Evolutionary conservation across 2,113 vertebrate genomes (phyloP).

Genomic region (Bos indicus): DNA sequence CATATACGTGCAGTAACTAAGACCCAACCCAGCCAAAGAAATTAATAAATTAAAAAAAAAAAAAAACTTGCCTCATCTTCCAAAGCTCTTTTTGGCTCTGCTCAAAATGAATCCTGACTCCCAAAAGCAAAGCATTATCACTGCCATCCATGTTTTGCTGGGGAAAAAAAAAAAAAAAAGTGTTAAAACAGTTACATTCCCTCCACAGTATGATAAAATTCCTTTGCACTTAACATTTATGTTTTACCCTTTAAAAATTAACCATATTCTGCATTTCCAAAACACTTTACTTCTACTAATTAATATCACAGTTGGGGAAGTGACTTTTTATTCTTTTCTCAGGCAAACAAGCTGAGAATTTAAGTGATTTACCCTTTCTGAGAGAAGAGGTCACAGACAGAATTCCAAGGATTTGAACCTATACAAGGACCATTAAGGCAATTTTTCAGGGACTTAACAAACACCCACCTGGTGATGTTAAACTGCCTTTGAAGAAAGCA

Average conservation of each 20-base stretch:
- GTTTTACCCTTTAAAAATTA: constrained; percentile 61
- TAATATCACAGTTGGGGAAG: constrained; percentile 60
- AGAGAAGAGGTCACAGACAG: constrained; percentile 8
- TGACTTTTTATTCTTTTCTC: constrained; percentile 57
- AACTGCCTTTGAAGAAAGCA: constrained; percentile 33
- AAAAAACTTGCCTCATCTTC: neutral
- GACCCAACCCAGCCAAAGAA: neutral
- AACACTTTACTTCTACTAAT: constrained; percentile 54
- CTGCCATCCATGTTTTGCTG: neutral
- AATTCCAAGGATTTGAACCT: constrained; percentile 35
- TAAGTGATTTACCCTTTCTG: constrained; percentile 50
- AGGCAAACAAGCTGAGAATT: constrained; percentile 59
- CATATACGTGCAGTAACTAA: neutral
- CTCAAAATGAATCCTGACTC: neutral
- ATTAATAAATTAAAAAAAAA: neutral
- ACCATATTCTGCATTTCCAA: constrained; percentile 52
- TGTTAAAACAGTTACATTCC: neutral
- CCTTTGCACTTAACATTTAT: constrained; percentile 47
- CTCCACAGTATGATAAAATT: constrained; percentile 34
- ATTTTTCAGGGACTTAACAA: constrained; percentile 49
- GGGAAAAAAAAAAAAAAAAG: neutral
- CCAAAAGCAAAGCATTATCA: neutral
- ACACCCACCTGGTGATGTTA: constrained; percentile 9
- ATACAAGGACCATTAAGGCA: neutral
- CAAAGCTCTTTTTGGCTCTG: neutral